Percentiles rank a stretch among this genome's conserved stretches.
Evolutionary conservation across 2,888 invertebrate species (phyloP).

Genomic region (Anticlea derivata): DNA sequence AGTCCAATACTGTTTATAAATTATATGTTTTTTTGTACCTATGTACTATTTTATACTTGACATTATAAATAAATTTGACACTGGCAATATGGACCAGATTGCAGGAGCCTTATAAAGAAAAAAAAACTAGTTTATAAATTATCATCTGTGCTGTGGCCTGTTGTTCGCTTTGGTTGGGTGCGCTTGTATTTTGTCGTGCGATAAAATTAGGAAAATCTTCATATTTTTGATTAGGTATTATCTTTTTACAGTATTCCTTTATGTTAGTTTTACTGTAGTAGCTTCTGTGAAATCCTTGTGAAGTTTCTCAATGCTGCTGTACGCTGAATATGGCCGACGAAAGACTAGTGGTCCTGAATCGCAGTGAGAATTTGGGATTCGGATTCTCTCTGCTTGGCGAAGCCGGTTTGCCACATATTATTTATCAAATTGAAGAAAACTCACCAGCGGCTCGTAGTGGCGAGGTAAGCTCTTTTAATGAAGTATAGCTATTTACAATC

Average conservation of each 20-base stretch:
- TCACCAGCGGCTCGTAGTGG: slow-evolving; percentile 96
- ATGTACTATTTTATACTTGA: too few species aligned
- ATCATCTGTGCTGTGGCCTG: slow-evolving; percentile 42
- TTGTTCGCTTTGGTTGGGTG: slow-evolving; percentile 67
- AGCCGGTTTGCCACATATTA: slow-evolving; percentile 96
- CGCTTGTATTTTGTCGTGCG: slow-evolving; percentile 71
- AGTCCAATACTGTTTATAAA: too few species aligned
- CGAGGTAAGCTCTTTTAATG: slow-evolving; percentile 85
- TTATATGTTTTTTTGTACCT: too few species aligned
- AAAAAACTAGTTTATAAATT: slow-evolving; percentile 35
- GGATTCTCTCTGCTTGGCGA: slow-evolving; percentile 96
- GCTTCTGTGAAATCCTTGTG: slow-evolving; percentile 65
- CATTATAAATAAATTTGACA: too few species aligned
- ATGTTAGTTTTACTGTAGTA: slow-evolving; percentile 62
- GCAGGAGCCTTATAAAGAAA: slow-evolving; percentile 23
- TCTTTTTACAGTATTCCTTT: slow-evolving; percentile 45
- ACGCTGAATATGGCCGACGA: slow-evolving; percentile 92
- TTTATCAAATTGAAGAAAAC: slow-evolving; percentile 96
- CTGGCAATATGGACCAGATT: too few species aligned
- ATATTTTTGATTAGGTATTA: slow-evolving; percentile 56
- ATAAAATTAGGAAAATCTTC: slow-evolving; percentile 69
- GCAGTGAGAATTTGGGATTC: slow-evolving; percentile 94
- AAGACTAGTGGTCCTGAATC: slow-evolving; percentile 93
- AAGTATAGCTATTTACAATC: neutral
- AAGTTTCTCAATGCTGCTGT: slow-evolving; percentile 79